phyloP scores from a whole-genome alignment of 2,113 vertebrate genomes.

The Austrofundulus limnaeus region DNA sequence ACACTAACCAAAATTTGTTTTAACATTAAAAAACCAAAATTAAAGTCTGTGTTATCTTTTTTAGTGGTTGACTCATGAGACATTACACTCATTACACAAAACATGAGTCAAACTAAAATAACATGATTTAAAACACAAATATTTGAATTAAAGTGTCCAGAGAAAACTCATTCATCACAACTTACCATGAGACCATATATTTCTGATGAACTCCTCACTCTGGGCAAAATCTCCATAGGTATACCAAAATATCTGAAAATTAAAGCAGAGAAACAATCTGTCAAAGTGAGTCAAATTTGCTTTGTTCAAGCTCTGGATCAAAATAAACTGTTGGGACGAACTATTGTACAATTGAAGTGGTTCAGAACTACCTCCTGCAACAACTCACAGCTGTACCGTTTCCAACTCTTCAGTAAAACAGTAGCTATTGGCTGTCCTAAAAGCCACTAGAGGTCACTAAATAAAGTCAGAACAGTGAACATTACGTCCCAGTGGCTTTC shows the following conservation, averaged over 20 bases:
- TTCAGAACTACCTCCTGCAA: no score
- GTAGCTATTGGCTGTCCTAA: no score
- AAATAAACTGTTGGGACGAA: no score
- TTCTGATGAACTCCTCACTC: slow-evolving; percentile 91
- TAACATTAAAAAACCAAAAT: not conserved
- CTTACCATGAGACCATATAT: slow-evolving; percentile 93
- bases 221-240: slow-evolving; percentile 91
- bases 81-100: slow-evolving; percentile 20
- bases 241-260: slow-evolving; percentile 88
- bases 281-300: not conserved
- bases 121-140: not conserved
- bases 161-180: no score
- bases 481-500: no score
- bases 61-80: slow-evolving; percentile 14
- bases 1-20: not conserved
- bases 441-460: no score
- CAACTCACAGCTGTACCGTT: no score
- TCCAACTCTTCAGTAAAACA: no score
- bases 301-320: no score
- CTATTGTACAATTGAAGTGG: no score
- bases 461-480: no score
- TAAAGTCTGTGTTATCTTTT: not conserved
- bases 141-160: not conserved
- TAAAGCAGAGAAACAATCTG: no score
- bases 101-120: slow-evolving; percentile 10